Evolutionary conservation across 1,140 invertebrate species (phyloP), one percentile per base, ranked within the genome.

Genomic region (Brachystomella parvula): DNA sequence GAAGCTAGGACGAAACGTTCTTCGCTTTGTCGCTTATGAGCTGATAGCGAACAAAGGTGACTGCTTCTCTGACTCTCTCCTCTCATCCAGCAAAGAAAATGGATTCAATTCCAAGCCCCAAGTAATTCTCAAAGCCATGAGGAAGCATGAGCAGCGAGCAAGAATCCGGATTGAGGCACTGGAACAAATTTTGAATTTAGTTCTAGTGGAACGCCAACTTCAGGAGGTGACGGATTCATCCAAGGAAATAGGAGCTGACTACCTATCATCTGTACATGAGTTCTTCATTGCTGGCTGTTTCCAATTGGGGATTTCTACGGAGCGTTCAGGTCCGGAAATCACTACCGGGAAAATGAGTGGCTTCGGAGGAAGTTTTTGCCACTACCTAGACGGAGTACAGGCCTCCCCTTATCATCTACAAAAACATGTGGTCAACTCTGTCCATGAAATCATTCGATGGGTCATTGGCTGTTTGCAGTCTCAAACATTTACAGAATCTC

Each of bases 241-340:
- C 29, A 32, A 19, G 28, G 21, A 58, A 15, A 58, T 31, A 3
- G 28, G 29, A 29, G 64, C 61, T 73, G 31, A 78, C 74, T 28
- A 79, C 60, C 66, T 80, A 0, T 75, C 74, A 59, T 77, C 79
- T 61, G 81, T 83, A 17, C 81, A 85, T 68, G 79, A 84, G 35
- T 82, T 84, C 75, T 75, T 85, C 1, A 74, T 86, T 31, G 78
- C 81, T 62, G 83, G 83, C 17, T 84, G 81, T 75, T 86, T 85
- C 75, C 81, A 82, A 26, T 76, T 85, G 28, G 79, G 79, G 59
- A 76, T 77, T 59, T 59, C 63, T 33, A 30, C 65, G 1, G 9
- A 15, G 49, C 6, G 9, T 53, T 6, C 6, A 6, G 12, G 3
- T 1, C 62, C 56, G 6, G 44, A 31, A 9, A 57, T 64, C 63